Evolutionary conservation across 92 coral and sea anemone genomes (phyloP).

Genomic region (Muricea muricata): DNA sequence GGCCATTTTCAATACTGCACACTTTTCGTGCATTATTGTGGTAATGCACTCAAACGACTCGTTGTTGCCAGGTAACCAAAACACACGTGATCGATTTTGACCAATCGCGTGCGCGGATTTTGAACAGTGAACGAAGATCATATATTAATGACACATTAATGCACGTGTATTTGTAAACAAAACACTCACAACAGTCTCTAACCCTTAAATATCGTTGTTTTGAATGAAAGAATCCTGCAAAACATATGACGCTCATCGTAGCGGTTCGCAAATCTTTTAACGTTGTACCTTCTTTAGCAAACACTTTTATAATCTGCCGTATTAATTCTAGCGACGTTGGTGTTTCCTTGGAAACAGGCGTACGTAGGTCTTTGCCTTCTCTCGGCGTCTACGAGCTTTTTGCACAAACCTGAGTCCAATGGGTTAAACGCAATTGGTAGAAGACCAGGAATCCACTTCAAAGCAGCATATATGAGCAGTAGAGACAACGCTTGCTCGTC

Average conservation of each 20-base stretch:
- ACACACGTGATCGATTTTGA: too few relatives aligned
- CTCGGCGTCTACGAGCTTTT: conserved; percentile 41
- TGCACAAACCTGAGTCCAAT: conserved; percentile 39
- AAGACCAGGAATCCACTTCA: conserved; percentile 49
- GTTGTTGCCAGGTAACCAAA: too few relatives aligned
- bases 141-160: too few relatives aligned
- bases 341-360: conserved; percentile 41
- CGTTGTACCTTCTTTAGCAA: background rate
- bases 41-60: too few relatives aligned
- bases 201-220: too few relatives aligned
- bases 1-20: too few relatives aligned
- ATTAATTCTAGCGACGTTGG: conserved; percentile 31
- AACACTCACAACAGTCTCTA: too few relatives aligned
- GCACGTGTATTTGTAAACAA: too few relatives aligned
- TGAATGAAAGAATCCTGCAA: conserved; percentile 40
- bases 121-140: too few relatives aligned
- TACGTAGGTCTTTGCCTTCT: conserved; percentile 12
- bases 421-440: conserved; percentile 36
- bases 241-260: conserved; percentile 44
- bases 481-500: conserved; percentile 18
- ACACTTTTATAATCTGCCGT: background rate
- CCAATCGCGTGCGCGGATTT: background rate
- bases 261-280: conserved; percentile 49
- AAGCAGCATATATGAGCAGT: conserved; percentile 52
- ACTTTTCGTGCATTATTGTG: too few relatives aligned